Evolutionary conservation across 2,888 invertebrate species (phyloP), one percentile per base, ranked within the genome.

Genomic region (Cheilosia pagana): DNA sequence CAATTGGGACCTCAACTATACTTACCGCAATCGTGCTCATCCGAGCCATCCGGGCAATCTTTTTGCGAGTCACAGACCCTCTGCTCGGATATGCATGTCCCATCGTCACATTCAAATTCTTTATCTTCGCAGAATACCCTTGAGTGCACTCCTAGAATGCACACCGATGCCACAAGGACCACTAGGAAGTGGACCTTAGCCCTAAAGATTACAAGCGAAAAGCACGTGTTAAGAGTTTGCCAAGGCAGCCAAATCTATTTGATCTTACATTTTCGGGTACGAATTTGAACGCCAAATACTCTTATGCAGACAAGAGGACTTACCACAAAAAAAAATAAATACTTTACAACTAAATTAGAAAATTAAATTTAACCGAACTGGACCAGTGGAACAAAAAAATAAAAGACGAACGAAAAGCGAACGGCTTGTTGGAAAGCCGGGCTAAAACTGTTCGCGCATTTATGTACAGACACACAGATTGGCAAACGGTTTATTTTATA

Each of bases 41-140:
- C 92, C 14, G 91, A 88, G 78, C 89, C 87, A 85, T 91, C 91
- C 28, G 88, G 81, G 87, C 92, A 92, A 87, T 92, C 91, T 12
- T 74, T 87, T 75, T 83, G 89, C 79, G 90, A 90, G 88, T 92
- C 89, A 81, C 92, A 92, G 86, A 91, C 89, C 88, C 90, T 90
- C 78, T 89, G 87, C 68, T 85, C 87, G 85, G 89, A 87, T 87
- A 92, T 91, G 87, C 92, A 92, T 62, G 88, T 88, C 76, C 90
- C 90, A 89, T 94, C 92, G 19, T 90, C 88, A 87, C 95, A 95
- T 25, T 93, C 90, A 88, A 93, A 94, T 81, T 93, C 91, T 25
- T 92, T 90, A 19, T 91, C 89, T 62, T 93, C 91, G 86, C 91
- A 91, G 81, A 59, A 70, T 19, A 62, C 10, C 0, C 48, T 41